Evolutionary conservation across 1,140 invertebrate genomes (phyloP), one percentile per base, ranked within the genome.

Genomic region (Meteorus sp.): DNA sequence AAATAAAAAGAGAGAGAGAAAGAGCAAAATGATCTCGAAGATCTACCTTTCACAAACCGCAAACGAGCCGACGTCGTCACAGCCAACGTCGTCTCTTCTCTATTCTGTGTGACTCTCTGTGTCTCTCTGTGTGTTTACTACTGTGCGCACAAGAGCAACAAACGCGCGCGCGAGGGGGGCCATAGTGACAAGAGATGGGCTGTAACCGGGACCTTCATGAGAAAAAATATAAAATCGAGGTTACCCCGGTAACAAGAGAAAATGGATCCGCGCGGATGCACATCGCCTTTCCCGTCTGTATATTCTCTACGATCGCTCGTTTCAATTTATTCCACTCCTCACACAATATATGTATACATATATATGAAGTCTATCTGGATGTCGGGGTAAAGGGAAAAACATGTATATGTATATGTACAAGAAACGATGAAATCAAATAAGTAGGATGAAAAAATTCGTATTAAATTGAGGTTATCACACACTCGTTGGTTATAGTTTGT

Each of bases 171-270:
- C 22, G 51, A 20, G 51, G n/a, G n/a, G n/a, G n/a, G n/a, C 15
- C 31, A 44, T 47, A 20, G 44, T 48, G 44, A 57, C 55, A 57
- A 57, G 55, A 57, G 55, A 57, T 57, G 55, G 45, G 44, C 54
- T 56, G 43, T 45, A 47, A 48, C 44, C 54, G 44, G 44, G 54
- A 56, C 54, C 54, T 48, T 56, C 23, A 35, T 31, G 29, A 52
- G 19, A 56, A 55, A 56, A 56, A 50, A 50, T 43, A 29, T 50
- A 13, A 56, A 60, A 60, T 60, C 59, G 61, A 62, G 61, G 61
- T 58, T 62, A 59, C 57, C 61, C 53, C 35, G 54, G 61, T 59
- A 62, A 45, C 61, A 48, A 56, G 56, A 62, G 61, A 59, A 62
- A 62, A 62, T 62, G 41, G 56, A 59, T 59, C 43, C 45, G 58